Conservation (phyloP, 2,888 invertebrate genomes). For the Phyllotreta striolata region DNA sequence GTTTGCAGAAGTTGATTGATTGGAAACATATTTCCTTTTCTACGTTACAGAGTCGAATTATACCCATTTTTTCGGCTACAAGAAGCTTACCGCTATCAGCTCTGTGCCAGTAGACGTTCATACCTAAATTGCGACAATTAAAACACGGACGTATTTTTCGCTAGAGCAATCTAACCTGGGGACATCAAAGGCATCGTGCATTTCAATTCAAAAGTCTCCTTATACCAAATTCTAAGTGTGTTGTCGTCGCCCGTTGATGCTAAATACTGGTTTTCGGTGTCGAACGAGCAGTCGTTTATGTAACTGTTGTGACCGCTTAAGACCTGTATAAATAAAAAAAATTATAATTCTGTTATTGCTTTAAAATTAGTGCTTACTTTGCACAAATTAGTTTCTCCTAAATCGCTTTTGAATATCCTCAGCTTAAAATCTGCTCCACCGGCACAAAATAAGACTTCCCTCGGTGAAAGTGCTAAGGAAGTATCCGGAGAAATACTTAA, state of each 20-base stretch:
- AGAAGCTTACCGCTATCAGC: constrained; percentile 75
- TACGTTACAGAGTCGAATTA: constrained; percentile 76
- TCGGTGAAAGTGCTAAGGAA: constrained; percentile 67
- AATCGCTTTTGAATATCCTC: constrained; percentile 66
- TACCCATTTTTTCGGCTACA: constrained; percentile 79
- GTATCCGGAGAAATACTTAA: constrained; percentile 71
- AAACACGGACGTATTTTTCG: too few species aligned
- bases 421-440: constrained; percentile 68
- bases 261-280: constrained; percentile 72
- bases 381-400: constrained; percentile 62
- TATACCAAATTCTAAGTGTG: constrained; percentile 74
- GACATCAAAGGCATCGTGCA: constrained; percentile 71
- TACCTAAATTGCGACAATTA: constrained; percentile 51
- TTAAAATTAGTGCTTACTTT: constrained; percentile 56
- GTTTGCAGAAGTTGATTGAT: constrained; percentile 70
- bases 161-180: constrained; percentile 61
- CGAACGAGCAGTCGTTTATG: constrained; percentile 74
- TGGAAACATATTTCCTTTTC: constrained; percentile 71
- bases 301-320: constrained; percentile 72
- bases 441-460: constrained; percentile 64
- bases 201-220: constrained; percentile 63
- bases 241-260: constrained; percentile 82
- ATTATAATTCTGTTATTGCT: background rate
- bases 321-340: constrained; percentile 56
- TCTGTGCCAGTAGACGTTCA: constrained; percentile 73